Conservation (phyloP, 2,888 invertebrate genomes). For the Hetaerina titia region DNA sequence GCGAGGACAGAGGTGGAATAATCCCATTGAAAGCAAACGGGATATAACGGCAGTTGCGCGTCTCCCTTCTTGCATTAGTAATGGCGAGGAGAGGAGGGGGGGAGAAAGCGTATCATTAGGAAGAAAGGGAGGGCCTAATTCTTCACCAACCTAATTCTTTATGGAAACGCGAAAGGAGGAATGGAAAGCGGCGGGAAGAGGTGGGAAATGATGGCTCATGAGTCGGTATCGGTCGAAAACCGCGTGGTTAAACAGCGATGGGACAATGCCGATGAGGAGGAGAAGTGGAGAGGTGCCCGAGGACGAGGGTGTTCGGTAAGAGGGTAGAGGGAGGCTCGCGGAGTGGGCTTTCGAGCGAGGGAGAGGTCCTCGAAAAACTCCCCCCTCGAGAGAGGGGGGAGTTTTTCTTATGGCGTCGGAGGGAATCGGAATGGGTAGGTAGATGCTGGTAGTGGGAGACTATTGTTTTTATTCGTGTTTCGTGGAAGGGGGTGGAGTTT, state of each 20-base stretch:
- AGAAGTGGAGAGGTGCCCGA: not conserved
- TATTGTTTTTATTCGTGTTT: not conserved
- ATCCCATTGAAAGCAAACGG: slow-evolving; percentile 65
- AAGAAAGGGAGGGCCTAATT: slow-evolving; percentile 33
- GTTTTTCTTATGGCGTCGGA: not conserved
- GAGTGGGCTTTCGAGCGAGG: no score
- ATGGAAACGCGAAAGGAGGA: slow-evolving; percentile 36
- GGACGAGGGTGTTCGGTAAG: not conserved
- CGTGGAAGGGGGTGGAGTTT: not conserved
- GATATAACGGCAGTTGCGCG: slow-evolving; percentile 53
- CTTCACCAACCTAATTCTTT: slow-evolving; percentile 27
- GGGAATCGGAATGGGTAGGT: not conserved
- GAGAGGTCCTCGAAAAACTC: no score
- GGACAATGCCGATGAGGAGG: not conserved
- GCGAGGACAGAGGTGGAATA: slow-evolving; percentile 29
- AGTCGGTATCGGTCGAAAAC: not conserved
- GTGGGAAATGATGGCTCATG: not conserved
- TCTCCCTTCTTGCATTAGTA: slow-evolving; percentile 62
- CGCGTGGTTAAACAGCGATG: not conserved
- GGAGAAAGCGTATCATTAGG: slow-evolving; percentile 64
- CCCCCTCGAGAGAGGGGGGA: no score
- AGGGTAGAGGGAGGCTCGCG: not conserved
- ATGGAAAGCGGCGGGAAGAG: not conserved
- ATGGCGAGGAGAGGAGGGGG: slow-evolving; percentile 53
- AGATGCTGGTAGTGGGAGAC: not conserved